Evolutionary conservation across 2,113 vertebrate species (phyloP), one percentile per base, ranked within the genome.

Genomic region (Eulacestoma nigropectus): DNA sequence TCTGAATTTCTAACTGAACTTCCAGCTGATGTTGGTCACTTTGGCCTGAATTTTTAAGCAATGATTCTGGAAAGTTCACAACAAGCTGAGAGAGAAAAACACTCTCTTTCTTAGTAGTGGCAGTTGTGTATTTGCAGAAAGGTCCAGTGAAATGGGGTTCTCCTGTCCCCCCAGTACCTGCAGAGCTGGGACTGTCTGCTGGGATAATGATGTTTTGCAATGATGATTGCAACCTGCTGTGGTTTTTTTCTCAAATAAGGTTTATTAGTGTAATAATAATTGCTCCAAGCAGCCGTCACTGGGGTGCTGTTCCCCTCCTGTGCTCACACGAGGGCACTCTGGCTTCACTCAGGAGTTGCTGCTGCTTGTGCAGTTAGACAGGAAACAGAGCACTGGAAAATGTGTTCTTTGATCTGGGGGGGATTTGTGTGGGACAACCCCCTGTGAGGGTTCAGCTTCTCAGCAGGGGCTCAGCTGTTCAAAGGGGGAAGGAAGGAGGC

Each of bases 291-390:
- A 47, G 18, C 25, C 55, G 25, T 18, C 35, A 2, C 32, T 29
- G 69, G 59, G 18, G 5, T 33, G 52, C 18, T 14, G 89, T 27
- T 41, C 33, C 16, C 16, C 16, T 42, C 35, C 53, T 42, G 74
- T 81, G 68, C 80, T 77, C 98, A 97, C 97, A 92, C 64, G 98
- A 93, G 97, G 97, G 98, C 29, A 50, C 79, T 65, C 69, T 47
- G 90, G 78, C 85, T 52, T 94, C 87, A 69, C 62, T 18, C 16
- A 25, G 56, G 8, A 65, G 70, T 7, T 3, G 8, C 4, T 7
- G n/a, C 73, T 57, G 47, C 64, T 6, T 3, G 6, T 4, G 41
- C 37, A 11, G 12, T 32, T 69, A 18, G 18, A 12, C 35, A 8
- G 60, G 25, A 68, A 87, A 60, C 64, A 42, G 42, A 20, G 25